Evolutionary conservation across 2,113 vertebrate species (phyloP).

Genomic region (Triplophysa dalaica): DNA sequence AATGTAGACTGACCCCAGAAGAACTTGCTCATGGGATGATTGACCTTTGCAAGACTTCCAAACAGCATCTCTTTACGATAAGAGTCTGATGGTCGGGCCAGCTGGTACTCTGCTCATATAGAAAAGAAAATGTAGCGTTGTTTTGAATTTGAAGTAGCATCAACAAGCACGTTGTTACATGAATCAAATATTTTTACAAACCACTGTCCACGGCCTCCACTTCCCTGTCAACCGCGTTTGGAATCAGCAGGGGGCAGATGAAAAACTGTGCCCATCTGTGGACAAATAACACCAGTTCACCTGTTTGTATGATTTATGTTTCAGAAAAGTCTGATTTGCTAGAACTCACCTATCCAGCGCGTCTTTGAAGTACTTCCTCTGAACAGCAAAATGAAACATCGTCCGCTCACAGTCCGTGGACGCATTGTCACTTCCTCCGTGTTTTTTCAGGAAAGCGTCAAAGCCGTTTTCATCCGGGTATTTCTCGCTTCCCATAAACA

Average conservation of each 20-base stretch:
- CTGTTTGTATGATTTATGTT: neutral
- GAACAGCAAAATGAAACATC: constrained; percentile 94
- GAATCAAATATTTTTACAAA: constrained; percentile 64
- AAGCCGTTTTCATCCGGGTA: constrained; percentile 95
- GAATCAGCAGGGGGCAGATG: constrained; percentile 92
- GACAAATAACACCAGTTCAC: neutral
- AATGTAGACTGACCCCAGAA: constrained; percentile 84
- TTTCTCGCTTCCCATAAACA: constrained; percentile 97
- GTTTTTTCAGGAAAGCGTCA: constrained; percentile 93
- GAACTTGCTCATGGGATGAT: constrained; percentile 96
- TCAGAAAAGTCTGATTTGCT: neutral
- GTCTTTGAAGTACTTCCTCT: constrained; percentile 90
- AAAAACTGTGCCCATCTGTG: constrained; percentile 97
- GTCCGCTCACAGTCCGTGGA: constrained; percentile 95
- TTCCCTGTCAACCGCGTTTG: constrained; percentile 92
- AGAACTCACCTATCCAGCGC: constrained; percentile 86
- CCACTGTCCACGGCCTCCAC: constrained; percentile 97
- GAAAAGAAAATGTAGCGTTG: neutral
- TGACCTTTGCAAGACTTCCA: constrained; percentile 88
- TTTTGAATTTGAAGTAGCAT: neutral
- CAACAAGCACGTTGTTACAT: neutral
- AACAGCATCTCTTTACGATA: constrained; percentile 95
- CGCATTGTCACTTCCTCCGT: constrained; percentile 92
- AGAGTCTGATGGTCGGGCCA: constrained; percentile 88
- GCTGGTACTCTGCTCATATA: constrained; percentile 83